These are phyloP conservation scores for Eulemur albifrons DNA, from an alignment of 2,797 vertebrate species.

Conservation along the genomic window DNA sequence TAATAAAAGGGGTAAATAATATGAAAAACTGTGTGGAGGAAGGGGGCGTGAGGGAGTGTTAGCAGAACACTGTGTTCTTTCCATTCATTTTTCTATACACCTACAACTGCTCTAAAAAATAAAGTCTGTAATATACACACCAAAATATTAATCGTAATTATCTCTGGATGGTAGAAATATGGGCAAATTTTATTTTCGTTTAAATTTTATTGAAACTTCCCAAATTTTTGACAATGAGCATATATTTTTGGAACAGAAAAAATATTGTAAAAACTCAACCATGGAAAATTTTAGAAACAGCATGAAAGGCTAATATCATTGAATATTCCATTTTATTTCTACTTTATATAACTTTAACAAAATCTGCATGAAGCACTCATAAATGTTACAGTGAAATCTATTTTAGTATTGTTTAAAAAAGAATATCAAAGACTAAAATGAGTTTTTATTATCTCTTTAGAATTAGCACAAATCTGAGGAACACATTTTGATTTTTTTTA, in stretches of 20 bases:
- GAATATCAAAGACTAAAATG: neutral
- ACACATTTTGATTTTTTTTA: neutral
- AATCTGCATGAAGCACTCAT: neutral
- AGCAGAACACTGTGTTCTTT: neutral
- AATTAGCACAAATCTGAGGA: constrained; percentile 27
- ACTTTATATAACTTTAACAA: constrained; percentile 1
- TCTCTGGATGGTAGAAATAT: neutral
- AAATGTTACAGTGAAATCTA: neutral
- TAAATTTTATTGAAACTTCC: neutral
- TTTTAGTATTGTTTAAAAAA: constrained; percentile 9
- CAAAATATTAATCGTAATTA: neutral
- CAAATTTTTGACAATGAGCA: neutral
- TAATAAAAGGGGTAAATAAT: neutral
- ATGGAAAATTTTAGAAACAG: neutral
- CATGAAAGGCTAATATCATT: neutral
- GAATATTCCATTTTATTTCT: constrained; percentile 27
- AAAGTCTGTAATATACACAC: neutral
- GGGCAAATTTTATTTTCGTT: neutral
- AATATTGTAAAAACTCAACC: neutral
- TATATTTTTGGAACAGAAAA: constrained; percentile 18
- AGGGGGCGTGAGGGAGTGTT: neutral
- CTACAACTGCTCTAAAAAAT: neutral
- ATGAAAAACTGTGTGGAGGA: neutral
- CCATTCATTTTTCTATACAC: neutral
- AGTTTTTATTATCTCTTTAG: constrained; percentile 22